Evolutionary conservation across 2,113 vertebrate species (phyloP).

Genomic region (Entelurus aequoreus): DNA sequence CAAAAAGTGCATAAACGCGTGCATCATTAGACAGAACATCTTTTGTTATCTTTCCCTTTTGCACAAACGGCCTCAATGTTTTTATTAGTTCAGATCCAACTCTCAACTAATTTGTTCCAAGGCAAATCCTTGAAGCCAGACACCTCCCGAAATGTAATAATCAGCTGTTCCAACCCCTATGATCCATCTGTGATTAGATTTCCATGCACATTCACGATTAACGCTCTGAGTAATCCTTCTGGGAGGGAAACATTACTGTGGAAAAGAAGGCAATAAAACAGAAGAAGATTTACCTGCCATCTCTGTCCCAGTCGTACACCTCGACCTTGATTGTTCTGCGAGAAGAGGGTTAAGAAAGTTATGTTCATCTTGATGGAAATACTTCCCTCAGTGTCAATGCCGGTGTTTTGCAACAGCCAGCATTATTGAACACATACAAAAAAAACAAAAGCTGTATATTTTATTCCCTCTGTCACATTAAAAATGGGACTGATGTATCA

Average conservation of each 20-base stretch:
- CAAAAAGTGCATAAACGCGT: no score
- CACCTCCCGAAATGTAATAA: neutral
- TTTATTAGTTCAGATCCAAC: neutral
- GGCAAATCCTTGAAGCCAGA: no score
- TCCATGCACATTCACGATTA: neutral
- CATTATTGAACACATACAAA: neutral
- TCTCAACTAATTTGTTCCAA: neutral
- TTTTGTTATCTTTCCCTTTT: no score
- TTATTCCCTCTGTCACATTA: neutral
- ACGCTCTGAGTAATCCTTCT: neutral
- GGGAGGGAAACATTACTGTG: neutral
- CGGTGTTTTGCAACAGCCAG: neutral
- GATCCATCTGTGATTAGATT: neutral
- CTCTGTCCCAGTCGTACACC: slow-evolving; percentile 93
- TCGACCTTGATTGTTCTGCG: slow-evolving; percentile 90
- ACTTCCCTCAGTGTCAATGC: neutral
- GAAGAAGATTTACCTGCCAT: slow-evolving; percentile 78
- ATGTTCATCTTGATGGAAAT: neutral
- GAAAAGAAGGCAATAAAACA: neutral
- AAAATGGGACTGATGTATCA: neutral
- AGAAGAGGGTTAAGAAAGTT: slow-evolving; percentile 13
- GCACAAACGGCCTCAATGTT: neutral
- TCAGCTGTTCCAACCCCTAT: neutral
- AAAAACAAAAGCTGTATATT: neutral
- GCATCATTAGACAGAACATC: no score